Base-by-base conservation (phyloP, 1,140 invertebrate species). In the Melipona quadrifasciata region DNA sequence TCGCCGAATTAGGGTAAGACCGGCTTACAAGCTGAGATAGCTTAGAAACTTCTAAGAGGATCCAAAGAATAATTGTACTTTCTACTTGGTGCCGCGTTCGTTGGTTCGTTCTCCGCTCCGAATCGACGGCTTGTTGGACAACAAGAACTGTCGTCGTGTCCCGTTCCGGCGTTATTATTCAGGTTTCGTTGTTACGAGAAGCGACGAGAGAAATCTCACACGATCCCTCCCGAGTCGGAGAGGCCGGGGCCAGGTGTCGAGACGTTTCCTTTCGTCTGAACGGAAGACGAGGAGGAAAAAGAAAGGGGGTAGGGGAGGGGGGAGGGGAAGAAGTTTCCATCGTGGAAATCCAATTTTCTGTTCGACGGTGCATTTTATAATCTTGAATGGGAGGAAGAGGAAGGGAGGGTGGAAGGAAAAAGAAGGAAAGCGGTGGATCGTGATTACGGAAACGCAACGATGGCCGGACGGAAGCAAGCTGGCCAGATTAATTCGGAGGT, bases 21-120 rank as follows among this genome's bases (percentile, higher is more conserved):
- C 53, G 51, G 73, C 84, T 82, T 86, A 72, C 80, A 82, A 82
- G 55, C 80, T 72, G 57, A 82, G 80, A 77, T 82, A 81, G 65
- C 67, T 86, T 86, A 77, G 73, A 83, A 86, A 86, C 61, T 86
- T 83, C 67, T 82, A 86, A 86, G 84, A 86, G 84, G 84, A 86
- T 86, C 72, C 67, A 71, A 61, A 85, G 84, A 82, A 86, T 82
- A 86, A 86, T 82, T 82, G 80, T 70, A 64, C 71, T 73, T 84
- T 84, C 73, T 47, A 75, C 82, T 76, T 75, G 65, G 27, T 34
- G 55, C 11, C 31, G 12, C 31, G 68, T 47, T 80, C 12, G 10
- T 64, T n/a, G 39, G 57, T 79, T 55, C 70, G 11, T 78, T 58
- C 74, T 53, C 17, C 14, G 27, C 14, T 53, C 34, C n/a, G 19